Percentiles rank a stretch among this genome's conserved stretches.
Evolutionary conservation across 2,797 vertebrate genomes (phyloP).

Genomic region (Cercopithecus hamlyni): DNA sequence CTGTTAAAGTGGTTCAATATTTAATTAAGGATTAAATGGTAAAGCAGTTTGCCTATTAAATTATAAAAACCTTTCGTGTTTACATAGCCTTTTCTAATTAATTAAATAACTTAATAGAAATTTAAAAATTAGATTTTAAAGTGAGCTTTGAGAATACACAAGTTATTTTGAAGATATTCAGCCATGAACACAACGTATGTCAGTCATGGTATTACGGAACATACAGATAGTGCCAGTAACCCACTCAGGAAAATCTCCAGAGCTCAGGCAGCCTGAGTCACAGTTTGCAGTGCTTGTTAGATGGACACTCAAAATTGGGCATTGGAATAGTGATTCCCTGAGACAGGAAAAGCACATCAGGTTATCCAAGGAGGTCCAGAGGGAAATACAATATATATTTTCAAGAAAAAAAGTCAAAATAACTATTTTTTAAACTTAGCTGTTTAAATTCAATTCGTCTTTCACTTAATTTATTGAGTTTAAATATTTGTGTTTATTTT

Average conservation of each 20-base stretch:
- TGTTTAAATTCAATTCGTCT: constrained; percentile 50
- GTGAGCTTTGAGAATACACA: constrained; percentile 44
- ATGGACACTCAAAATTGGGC: neutral
- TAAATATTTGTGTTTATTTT: constrained; percentile 28
- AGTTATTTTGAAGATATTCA: constrained; percentile 36
- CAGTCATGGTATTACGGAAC: neutral
- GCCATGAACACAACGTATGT: neutral
- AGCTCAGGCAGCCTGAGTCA: neutral
- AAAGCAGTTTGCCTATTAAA: constrained; percentile 69
- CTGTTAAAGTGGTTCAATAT: constrained; percentile 77
- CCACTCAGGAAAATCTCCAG: neutral
- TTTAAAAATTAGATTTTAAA: constrained; percentile 70
- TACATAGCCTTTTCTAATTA: constrained; percentile 70
- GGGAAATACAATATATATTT: neutral
- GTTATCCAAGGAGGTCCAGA: neutral
- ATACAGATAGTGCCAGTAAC: neutral
- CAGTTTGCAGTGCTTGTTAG: neutral
- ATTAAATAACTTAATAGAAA: constrained; percentile 70
- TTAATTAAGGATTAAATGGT: constrained; percentile 78
- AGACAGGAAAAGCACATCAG: neutral
- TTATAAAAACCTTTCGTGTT: constrained; percentile 71
- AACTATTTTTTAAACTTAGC: neutral
- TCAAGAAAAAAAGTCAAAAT: neutral
- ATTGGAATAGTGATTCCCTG: neutral
- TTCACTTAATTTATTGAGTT: neutral